Conservation (phyloP, 2,888 invertebrate genomes). For the Tridacna gigas region DNA sequence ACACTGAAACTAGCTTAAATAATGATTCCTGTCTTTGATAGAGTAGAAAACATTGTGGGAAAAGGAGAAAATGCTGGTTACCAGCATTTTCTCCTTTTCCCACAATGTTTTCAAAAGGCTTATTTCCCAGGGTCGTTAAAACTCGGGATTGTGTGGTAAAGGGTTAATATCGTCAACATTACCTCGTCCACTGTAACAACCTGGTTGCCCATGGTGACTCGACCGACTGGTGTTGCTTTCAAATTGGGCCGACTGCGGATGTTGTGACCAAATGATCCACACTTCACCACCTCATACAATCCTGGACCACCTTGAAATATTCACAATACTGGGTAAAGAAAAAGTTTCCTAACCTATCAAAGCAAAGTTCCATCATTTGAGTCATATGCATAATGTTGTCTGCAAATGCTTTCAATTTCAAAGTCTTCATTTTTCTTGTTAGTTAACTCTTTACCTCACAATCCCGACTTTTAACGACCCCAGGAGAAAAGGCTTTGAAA, state of each 20-base stretch:
- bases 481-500: too few relatives aligned
- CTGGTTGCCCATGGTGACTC: conserved; percentile 89
- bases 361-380: too few relatives aligned
- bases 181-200: conserved; percentile 89
- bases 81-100: background rate
- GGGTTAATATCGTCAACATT: conserved; percentile 25
- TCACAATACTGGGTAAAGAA: background rate
- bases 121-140: background rate
- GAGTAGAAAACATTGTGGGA: background rate
- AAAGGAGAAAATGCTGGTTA: background rate
- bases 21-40: too few relatives aligned
- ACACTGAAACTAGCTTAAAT: too few relatives aligned
- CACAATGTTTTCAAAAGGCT: background rate
- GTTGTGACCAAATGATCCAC: conserved; percentile 91
- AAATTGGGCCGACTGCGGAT: conserved; percentile 89
- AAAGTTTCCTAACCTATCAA: too few relatives aligned
- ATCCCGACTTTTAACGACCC: too few relatives aligned
- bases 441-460: too few relatives aligned
- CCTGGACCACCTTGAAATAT: conserved; percentile 75
- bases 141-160: background rate
- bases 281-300: conserved; percentile 89
- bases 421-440: too few relatives aligned
- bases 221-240: conserved; percentile 90
- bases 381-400: too few relatives aligned
- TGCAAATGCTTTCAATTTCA: too few relatives aligned